Percentiles rank a stretch among this genome's conserved stretches.
Conservation (phyloP, 2,888 invertebrate species). For the Cryptophagus acutangulus region DNA sequence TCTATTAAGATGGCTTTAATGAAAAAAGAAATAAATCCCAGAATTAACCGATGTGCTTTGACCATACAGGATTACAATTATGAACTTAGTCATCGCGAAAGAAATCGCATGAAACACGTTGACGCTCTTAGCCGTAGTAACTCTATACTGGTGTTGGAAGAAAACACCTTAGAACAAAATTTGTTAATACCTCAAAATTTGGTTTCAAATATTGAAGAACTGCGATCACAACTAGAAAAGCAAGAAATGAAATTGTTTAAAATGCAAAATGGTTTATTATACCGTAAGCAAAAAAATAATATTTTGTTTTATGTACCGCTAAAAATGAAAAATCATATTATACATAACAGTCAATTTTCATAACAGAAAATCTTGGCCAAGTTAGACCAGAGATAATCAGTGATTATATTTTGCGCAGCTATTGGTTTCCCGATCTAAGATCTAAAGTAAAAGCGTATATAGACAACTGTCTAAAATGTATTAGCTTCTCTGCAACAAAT, state of each 20-base stretch:
- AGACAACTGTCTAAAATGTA: conserved; percentile 6
- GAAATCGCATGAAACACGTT: conserved; percentile 31
- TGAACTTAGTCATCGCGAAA: conserved; percentile 19
- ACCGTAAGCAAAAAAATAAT: conserved; percentile 18
- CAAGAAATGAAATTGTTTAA: conserved; percentile 22
- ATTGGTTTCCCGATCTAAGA: conserved; percentile 7
- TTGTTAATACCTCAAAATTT: conserved; percentile 21
- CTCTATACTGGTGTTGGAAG: conserved; percentile 25
- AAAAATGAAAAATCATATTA: conserved; percentile 19
- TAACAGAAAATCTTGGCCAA: conserved; percentile 13
- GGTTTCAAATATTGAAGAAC: conserved; percentile 24
- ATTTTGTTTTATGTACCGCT: conserved; percentile 25
- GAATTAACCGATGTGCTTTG: conserved; percentile 33
- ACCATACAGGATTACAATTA: conserved; percentile 27
- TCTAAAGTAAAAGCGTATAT: not conserved
- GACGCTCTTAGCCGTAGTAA: conserved; percentile 33
- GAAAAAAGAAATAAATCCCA: conserved; percentile 33
- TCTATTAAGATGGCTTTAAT: conserved; percentile 28
- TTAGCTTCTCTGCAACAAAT: not conserved
- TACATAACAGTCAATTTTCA: conserved; percentile 14
- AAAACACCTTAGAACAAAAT: conserved; percentile 25
- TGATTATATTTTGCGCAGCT: not conserved
- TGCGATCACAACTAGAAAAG: conserved; percentile 14
- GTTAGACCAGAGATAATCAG: conserved; percentile 6
- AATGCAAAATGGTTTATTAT: conserved; percentile 25